Evolutionary conservation across 2,113 vertebrate species (phyloP).

Genomic region (Mesitornis unicolor): DNA sequence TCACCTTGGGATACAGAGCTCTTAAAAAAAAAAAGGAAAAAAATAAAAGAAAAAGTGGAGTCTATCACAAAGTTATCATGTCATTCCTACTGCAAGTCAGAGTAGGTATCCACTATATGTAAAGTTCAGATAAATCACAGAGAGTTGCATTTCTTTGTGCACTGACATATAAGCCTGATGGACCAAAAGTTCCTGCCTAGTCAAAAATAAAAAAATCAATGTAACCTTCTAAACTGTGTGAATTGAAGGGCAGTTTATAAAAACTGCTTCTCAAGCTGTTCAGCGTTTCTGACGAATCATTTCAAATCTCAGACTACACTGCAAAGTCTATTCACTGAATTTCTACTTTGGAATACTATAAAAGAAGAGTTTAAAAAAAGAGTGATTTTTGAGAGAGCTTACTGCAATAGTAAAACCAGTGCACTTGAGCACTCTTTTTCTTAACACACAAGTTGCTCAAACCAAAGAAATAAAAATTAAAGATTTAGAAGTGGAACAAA

Average conservation of each 20-base stretch:
- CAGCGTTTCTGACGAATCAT: neutral
- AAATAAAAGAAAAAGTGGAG: rapidly evolving
- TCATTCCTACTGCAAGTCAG: neutral
- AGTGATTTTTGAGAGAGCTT: neutral
- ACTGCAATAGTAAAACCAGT: neutral
- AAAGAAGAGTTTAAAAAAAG: neutral
- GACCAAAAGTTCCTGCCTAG: neutral
- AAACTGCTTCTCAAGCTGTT: neutral
- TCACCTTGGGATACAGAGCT: neutral
- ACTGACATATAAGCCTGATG: neutral
- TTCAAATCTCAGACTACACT: neutral
- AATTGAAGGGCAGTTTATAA: neutral
- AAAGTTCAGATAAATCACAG: neutral
- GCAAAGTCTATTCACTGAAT: neutral
- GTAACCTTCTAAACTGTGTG: neutral
- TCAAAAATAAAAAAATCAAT: neutral
- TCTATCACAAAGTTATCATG: neutral
- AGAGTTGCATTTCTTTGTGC: neutral
- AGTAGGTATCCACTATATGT: neutral
- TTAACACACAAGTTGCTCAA: neutral
- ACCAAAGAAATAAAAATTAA: neutral
- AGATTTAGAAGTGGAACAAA: neutral
- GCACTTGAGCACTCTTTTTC: neutral
- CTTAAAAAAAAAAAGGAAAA: neutral
- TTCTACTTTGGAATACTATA: neutral